Base-by-base conservation (phyloP, 2,888 invertebrate genomes). In the Ormyrus nitidulus region DNA sequence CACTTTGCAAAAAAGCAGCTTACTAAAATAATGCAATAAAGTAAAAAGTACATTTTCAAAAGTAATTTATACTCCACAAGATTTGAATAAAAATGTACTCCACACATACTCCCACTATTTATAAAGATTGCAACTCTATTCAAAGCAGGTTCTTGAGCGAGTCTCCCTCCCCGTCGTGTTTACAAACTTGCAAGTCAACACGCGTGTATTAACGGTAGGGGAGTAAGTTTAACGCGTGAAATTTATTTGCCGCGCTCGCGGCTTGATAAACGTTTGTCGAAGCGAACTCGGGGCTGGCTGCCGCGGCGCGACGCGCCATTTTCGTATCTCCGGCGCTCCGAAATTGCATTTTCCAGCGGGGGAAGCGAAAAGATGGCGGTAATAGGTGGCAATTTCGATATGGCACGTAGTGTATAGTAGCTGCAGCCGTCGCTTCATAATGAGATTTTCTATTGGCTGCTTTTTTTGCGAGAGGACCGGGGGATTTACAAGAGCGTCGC, bases 261-360 rank as follows among this genome's bases (percentile, higher is more conserved):
- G 46, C 76, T 34, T 83, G 83, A 83, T 83, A 83, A 84, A 83
- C 81, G 84, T 81, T 80, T 80, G 82, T 77, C 83, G 81, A 83
- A 80, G 58, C 46, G 10, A 53, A 1, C 44, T 13, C 9, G 34
- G 34, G 34, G 34, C 34, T 34, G 34, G 3, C 34, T 34, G 34
- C 34, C 34, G 34, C 34, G 19, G 19, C 34, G 34, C 34, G 34
- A 34, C 34, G 34, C 34, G 54, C 58, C 51, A 7, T 49, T 44
- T 9, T 9, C 61, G 11, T 51, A 11, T 34, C 19, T 6, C 62
- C 6, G 11, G 11, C 10, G 34, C 9, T 11, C 62, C 49, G n/a
- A 66, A 74, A 74, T 74, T 74, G 56, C 58, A 66, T 66, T 74
- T 74, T 7, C n/a, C 48, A 2, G 19, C 7, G 54, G 11, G 54